A percentile compares a stretch with the other conserved stretches of the same genome.
These are phyloP conservation scores for Sander vitreus DNA, from an alignment of 2,113 vertebrate species.

Conservation along the genomic window DNA sequence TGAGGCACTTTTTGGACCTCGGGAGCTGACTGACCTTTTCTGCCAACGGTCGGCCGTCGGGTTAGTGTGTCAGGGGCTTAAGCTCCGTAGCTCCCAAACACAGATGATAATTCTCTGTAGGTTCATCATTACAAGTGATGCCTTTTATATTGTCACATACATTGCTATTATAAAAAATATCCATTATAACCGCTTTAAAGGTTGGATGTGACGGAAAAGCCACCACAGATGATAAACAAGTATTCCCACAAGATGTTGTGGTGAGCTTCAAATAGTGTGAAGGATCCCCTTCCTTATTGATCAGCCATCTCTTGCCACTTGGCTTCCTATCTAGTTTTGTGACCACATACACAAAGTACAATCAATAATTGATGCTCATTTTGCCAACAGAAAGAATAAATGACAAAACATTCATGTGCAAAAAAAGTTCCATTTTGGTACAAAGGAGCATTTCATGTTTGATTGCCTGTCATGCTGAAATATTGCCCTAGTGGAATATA, in stretches of 20 bases:
- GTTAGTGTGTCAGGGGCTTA: not conserved
- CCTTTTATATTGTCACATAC: not conserved
- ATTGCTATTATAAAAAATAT: not conserved
- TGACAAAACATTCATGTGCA: constrained; percentile 1
- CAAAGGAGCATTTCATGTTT: not conserved
- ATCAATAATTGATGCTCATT: not conserved
- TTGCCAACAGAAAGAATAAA: constrained; percentile 3
- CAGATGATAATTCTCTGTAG: too few relatives aligned
- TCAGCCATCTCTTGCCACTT: not conserved
- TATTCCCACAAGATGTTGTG: not conserved
- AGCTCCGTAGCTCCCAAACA: not conserved
- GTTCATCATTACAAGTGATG: too few relatives aligned
- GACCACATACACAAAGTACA: constrained; percentile 8
- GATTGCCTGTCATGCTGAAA: not conserved
- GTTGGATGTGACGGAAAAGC: not conserved
- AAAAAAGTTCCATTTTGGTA: not conserved
- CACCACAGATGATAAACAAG: not conserved
- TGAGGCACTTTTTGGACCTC: too few relatives aligned
- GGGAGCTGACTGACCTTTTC: accelerated
- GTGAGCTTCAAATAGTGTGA: constrained; percentile 4
- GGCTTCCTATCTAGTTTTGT: constrained; percentile 3
- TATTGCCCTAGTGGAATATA: constrained; percentile 2
- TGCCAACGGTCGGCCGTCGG: too few relatives aligned
- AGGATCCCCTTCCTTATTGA: constrained; percentile 18
- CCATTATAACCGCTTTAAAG: not conserved